Percentiles rank a stretch among this genome's conserved stretches.
phyloP scores from a whole-genome alignment of 2,888 invertebrate genomes.

The Syrphus vitripennis region DNA sequence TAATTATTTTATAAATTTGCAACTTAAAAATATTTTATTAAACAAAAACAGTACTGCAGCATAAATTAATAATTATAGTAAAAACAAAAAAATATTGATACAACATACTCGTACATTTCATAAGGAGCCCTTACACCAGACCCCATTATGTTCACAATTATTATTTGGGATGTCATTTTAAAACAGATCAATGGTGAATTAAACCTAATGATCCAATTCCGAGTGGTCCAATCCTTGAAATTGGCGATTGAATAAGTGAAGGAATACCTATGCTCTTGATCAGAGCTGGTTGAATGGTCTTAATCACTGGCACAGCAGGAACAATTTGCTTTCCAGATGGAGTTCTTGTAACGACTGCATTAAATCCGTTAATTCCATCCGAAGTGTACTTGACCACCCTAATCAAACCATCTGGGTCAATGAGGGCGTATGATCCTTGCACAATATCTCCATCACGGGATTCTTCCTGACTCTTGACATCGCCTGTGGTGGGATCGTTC shows the following conservation, averaged over 20 bases:
- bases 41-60: conserved; percentile 6
- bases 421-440: conserved; percentile 72
- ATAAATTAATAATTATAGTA: not conserved
- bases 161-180: not conserved
- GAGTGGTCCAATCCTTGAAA: not conserved
- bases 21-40: conserved; percentile 2
- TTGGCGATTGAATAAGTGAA: not conserved
- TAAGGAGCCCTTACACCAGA: not conserved
- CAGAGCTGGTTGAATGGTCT: conserved; percentile 43
- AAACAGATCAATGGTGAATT: not conserved
- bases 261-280: conserved; percentile 34
- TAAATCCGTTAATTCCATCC: conserved; percentile 73
- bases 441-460: conserved; percentile 73
- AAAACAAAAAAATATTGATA: not conserved
- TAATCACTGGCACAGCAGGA: conserved; percentile 27
- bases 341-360: conserved; percentile 71
- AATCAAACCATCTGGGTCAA: conserved; percentile 73
- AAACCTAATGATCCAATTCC: conserved; percentile 2
- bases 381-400: conserved; percentile 73
- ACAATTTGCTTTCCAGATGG: conserved; percentile 58
- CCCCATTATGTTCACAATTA: not conserved
- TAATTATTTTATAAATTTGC: not conserved
- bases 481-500: conserved; percentile 73
- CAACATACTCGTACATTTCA: not conserved
- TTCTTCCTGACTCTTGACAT: conserved; percentile 73